Evolutionary conservation across 2,797 vertebrate species (phyloP).

Genomic region (Hapalemur alaotrensis): DNA sequence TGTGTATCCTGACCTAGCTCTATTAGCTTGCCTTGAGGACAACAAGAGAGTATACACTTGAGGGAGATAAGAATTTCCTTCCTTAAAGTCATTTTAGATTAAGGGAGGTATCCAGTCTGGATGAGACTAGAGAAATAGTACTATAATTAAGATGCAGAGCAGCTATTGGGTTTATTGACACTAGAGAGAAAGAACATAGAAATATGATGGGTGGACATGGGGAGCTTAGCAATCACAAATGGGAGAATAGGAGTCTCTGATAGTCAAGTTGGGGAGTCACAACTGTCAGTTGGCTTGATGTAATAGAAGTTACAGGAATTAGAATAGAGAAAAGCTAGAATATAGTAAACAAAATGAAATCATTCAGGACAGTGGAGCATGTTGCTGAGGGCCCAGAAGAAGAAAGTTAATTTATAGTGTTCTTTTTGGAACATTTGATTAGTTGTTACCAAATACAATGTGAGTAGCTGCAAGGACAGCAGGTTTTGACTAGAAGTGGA

Average conservation of each 20-base stretch:
- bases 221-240: background rate
- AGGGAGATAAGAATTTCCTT: constrained; percentile 7
- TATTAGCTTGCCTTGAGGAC: constrained; percentile 3
- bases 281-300: background rate
- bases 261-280: background rate
- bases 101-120: background rate
- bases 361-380: background rate
- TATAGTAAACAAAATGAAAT: background rate
- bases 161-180: background rate
- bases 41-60: background rate
- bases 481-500: background rate
- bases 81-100: background rate
- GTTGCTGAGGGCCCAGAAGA: background rate
- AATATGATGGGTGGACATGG: background rate
- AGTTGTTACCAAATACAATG: background rate
- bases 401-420: background rate
- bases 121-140: background rate
- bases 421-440: background rate
- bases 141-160: background rate
- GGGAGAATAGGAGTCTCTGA: background rate
- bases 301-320: background rate
- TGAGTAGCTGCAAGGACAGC: background rate
- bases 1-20: background rate
- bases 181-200: background rate
- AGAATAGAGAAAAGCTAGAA: background rate